These are phyloP conservation scores for Triops cancriformis DNA, from an alignment of 1,140 invertebrate genomes.

Conservation along the genomic window DNA sequence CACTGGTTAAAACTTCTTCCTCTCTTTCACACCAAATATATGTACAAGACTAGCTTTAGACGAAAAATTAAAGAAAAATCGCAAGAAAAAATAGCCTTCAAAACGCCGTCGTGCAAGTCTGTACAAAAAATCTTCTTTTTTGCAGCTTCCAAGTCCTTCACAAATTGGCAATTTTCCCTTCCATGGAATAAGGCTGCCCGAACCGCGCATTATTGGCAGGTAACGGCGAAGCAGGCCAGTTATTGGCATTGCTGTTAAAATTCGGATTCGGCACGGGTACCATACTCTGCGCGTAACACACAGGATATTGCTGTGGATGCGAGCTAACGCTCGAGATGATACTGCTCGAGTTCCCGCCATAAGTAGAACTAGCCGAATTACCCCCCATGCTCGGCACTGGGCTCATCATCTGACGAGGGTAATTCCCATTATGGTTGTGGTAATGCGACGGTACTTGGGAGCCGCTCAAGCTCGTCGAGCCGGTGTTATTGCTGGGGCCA, in stretches of 20 bases:
- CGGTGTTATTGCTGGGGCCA: constrained; percentile 49
- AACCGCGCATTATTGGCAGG: background rate
- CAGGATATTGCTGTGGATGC: constrained; percentile 24
- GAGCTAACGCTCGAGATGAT: constrained; percentile 22
- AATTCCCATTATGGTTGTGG: constrained; percentile 14
- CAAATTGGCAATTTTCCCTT: background rate
- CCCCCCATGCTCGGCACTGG: constrained; percentile 27
- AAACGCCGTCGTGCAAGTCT: background rate
- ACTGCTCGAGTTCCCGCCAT: constrained; percentile 21
- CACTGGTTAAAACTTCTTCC: background rate
- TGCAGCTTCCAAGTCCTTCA: background rate
- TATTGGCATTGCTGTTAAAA: constrained; percentile 4
- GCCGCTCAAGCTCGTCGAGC: constrained; percentile 41
- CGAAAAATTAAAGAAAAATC: background rate
- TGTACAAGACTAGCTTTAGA: constrained; percentile 11
- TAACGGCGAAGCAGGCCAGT: background rate
- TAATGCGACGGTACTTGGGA: constrained; percentile 18
- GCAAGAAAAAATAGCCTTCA: background rate
- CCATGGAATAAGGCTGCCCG: background rate
- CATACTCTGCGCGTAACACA: constrained; percentile 27
- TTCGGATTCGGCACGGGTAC: constrained; percentile 20
- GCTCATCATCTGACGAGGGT: constrained; percentile 24
- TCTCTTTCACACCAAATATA: background rate
- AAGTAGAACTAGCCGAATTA: constrained; percentile 27
- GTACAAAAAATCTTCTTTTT: background rate